Evolutionary conservation across 92 coral and sea anemone genomes (phyloP).

Genomic region (Epizoanthus stellaris): DNA sequence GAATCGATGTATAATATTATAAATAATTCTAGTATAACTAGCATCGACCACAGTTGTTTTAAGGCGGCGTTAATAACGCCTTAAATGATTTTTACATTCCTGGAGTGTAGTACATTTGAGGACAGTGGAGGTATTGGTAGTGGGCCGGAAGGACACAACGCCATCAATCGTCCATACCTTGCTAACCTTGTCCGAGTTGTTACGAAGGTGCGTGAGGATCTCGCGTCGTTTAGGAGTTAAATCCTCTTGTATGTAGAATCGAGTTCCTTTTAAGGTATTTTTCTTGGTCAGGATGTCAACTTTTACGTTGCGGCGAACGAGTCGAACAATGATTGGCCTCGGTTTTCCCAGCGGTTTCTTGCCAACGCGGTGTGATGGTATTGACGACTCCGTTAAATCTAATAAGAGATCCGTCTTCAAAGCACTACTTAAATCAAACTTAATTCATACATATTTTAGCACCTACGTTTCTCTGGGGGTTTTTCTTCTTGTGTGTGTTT

Average conservation of each 20-base stretch:
- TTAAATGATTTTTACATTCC: constrained; percentile 31
- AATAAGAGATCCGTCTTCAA: too few relatives aligned
- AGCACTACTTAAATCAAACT: too few relatives aligned
- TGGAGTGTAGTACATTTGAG: constrained; percentile 32
- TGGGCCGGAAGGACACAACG: constrained; percentile 25
- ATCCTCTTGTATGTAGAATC: constrained; percentile 17
- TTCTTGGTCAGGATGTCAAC: constrained; percentile 26
- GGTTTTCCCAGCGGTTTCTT: constrained; percentile 19
- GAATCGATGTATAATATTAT: constrained; percentile 22
- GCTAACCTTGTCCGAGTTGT: constrained; percentile 31
- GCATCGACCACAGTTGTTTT: constrained; percentile 13
- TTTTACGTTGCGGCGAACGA: constrained; percentile 19
- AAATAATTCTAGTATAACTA: background rate
- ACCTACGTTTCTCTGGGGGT: too few relatives aligned
- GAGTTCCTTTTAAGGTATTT: constrained; percentile 28
- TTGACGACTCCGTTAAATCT: too few relatives aligned
- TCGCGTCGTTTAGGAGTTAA: constrained; percentile 32
- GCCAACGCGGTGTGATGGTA: constrained; percentile 17
- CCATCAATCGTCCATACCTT: constrained; percentile 26
- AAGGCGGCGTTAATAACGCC: constrained; percentile 34
- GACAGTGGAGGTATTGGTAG: constrained; percentile 33
- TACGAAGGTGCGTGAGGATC: constrained; percentile 29
- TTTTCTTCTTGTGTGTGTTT: too few relatives aligned
- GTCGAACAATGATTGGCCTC: constrained; percentile 27
- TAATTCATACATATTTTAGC: too few relatives aligned